Base-by-base conservation (phyloP, 2,888 invertebrate species). In the Xestia c-nigrum region DNA sequence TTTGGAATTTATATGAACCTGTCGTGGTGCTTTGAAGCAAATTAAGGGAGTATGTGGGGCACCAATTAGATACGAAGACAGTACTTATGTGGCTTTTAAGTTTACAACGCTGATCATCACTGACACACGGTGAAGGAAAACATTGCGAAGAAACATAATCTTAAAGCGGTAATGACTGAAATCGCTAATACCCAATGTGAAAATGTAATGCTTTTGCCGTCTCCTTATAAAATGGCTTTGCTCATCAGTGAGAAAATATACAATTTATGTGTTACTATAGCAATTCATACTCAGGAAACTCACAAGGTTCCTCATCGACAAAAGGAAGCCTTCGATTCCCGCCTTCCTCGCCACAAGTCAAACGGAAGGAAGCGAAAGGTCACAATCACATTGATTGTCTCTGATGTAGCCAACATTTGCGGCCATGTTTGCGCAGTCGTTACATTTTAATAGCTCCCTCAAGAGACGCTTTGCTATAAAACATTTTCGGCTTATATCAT, bases 401-500 rank as follows among this genome's bases (percentile, higher is more conserved):
- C 6, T 1, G 31, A 19, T 61, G 64, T 43, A 38, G 31, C 59
- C 55, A 47, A 64, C 66, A 55, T 84, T 69, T 5, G 74, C n/a
- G 3, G 70, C 43, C 55, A 55, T 71, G 52, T 59, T 71, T 67
- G 69, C 43, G 24, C 66, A 47, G 43, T 55, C 81, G 67, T 81
- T 55, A 65, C 64, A 71, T 55, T 72, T 85, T 85, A 68, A 81
- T 81, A n/a, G 55, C 46, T 81, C 55, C 69, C 72, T 55, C 55
- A 65, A 67, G 73, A 46, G 70, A 68, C 59, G 40, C 68, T n/a
- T 65, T n/a, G 59, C 38, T 59, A 46, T 78, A 55, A 72, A 72
- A 68, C 66, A 80, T 69, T 78, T 78, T 78, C 14, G 52, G 66
- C 59, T 64, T 55, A 67, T 85, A 78, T 85, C 83, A 84, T 78